These are phyloP conservation scores for Linepithema humile DNA, from an alignment of 1,140 invertebrate species.

Conservation along the genomic window DNA sequence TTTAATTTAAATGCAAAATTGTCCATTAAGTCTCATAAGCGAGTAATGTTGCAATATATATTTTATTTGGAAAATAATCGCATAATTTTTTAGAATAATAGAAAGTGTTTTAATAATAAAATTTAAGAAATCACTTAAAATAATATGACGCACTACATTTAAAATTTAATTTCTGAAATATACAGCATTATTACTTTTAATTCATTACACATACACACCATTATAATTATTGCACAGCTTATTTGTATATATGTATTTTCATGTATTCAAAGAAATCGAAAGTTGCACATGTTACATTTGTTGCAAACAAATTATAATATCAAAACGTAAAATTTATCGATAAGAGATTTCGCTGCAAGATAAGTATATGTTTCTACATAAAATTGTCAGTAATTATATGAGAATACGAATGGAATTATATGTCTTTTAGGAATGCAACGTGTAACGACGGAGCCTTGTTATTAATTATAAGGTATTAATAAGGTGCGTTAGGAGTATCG, in stretches of 20 bases:
- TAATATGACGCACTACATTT: too few relatives aligned
- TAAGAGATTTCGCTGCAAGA: not conserved
- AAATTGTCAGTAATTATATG: not conserved
- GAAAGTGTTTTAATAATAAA: too few relatives aligned
- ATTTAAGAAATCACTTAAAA: too few relatives aligned
- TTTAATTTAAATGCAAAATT: not conserved
- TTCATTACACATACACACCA: too few relatives aligned
- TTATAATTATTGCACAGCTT: too few relatives aligned
- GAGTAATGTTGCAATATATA: not conserved
- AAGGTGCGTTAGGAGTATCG: not conserved
- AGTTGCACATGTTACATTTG: too few relatives aligned
- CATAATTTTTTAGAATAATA: too few relatives aligned
- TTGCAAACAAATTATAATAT: not conserved
- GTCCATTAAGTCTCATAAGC: not conserved
- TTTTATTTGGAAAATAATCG: not conserved
- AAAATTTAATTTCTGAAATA: too few relatives aligned
- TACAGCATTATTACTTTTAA: too few relatives aligned
- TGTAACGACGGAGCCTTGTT: not conserved
- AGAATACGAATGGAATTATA: not conserved
- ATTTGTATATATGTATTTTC: too few relatives aligned
- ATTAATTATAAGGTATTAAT: slow-evolving; percentile 7
- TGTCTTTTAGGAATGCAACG: not conserved
- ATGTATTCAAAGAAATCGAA: too few relatives aligned
- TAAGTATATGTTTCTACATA: not conserved
- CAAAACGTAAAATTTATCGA: not conserved